Evolutionary conservation across 2,888 invertebrate genomes (phyloP).

Genomic region (Pemphredon lugubris): DNA sequence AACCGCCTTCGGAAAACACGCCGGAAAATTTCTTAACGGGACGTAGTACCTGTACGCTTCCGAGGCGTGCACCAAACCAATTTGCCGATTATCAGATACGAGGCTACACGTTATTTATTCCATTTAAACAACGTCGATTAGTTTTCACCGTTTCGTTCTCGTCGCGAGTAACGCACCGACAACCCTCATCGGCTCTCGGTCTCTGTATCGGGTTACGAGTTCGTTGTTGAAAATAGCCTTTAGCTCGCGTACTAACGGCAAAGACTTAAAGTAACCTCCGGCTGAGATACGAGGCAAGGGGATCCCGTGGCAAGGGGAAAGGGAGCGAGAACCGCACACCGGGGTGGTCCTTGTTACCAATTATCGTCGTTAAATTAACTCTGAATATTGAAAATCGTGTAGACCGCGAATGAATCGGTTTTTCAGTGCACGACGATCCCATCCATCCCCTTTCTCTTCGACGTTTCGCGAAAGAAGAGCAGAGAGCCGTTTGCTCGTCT

Average conservation of each 20-base stretch:
- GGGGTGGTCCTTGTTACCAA: conserved; percentile 28
- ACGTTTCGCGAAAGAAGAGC: conserved; percentile 5
- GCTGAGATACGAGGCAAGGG: conserved; percentile 25
- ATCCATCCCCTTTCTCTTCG: conserved; percentile 9
- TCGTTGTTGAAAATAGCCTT: conserved; percentile 72
- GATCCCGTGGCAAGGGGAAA: conserved; percentile 13
- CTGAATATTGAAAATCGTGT: conserved; percentile 27
- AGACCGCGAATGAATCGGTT: conserved; percentile 28
- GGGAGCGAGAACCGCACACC: background rate
- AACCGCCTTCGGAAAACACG: too few species aligned
- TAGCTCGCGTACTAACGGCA: conserved; percentile 56
- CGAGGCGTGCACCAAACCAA: too few species aligned
- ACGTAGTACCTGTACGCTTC: too few species aligned
- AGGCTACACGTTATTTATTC: too few species aligned
- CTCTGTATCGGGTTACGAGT: conserved; percentile 71
- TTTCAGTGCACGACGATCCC: conserved; percentile 20
- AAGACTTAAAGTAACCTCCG: conserved; percentile 65
- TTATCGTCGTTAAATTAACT: conserved; percentile 54
- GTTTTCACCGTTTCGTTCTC: too few species aligned
- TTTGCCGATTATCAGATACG: too few species aligned
- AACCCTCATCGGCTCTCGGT: conserved; percentile 43
- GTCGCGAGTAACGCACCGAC: conserved; percentile 52
- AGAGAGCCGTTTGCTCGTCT: conserved; percentile 23
- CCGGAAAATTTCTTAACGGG: too few species aligned
- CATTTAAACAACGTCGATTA: too few species aligned